These are phyloP conservation scores for Gymnobelideus leadbeateri DNA, from an alignment of 2,113 vertebrate species.

Conservation along the genomic window DNA sequence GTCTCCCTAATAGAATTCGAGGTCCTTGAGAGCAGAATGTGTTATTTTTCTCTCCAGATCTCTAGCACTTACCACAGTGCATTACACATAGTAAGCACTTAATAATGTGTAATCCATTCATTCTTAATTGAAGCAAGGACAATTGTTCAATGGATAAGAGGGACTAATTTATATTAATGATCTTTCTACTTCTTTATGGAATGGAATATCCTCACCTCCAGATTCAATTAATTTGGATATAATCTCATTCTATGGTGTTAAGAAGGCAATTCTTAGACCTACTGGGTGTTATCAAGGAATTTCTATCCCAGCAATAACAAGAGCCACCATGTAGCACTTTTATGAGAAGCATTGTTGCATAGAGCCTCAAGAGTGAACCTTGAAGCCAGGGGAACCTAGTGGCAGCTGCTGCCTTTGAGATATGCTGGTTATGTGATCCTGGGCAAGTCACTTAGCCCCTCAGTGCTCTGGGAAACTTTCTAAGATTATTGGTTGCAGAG, in stretches of 20 bases:
- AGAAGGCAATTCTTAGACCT: neutral
- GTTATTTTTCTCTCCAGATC: neutral
- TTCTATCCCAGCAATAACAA: conserved; percentile 3
- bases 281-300: neutral
- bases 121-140: neutral
- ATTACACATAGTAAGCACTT: neutral
- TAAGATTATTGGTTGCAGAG: neutral
- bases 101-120: neutral
- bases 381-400: neutral
- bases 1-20: neutral
- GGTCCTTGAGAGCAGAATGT: neutral
- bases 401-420: neutral
- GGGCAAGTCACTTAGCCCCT: neutral
- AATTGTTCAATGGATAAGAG: neutral
- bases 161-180: neutral
- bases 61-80: neutral
- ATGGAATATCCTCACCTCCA: neutral
- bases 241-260: neutral
- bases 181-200: neutral
- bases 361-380: neutral
- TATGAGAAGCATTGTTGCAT: neutral
- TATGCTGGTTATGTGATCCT: too few species aligned
- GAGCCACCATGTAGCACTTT: neutral
- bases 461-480: neutral
- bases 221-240: neutral